A percentile compares a stretch with the other conserved stretches of the same genome.
Conservation (phyloP, 2,797 vertebrate species). For the Poliocrania exsul region DNA sequence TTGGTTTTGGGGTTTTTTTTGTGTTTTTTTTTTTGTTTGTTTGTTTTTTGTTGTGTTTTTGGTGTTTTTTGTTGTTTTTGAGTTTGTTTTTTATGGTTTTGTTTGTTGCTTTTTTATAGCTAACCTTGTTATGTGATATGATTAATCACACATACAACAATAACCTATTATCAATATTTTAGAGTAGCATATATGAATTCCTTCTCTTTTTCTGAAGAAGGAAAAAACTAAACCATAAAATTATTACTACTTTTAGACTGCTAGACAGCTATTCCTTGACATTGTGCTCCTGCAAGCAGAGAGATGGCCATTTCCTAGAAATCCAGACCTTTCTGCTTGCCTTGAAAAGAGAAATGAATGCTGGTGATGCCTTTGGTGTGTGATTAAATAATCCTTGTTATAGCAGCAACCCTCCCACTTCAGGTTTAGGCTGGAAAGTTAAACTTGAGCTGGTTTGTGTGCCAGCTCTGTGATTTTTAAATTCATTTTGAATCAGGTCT, state of each 20-base stretch:
- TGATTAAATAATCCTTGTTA: neutral
- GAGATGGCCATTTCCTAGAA: neutral
- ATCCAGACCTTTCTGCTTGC: neutral
- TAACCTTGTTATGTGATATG: neutral
- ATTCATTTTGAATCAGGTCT: neutral
- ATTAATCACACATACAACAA: neutral
- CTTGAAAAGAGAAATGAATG: neutral
- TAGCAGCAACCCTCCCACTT: neutral
- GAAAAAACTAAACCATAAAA: neutral
- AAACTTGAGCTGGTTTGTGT: neutral
- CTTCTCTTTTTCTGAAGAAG: neutral
- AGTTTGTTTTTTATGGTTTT: too few relatives aligned
- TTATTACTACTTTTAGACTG: neutral
- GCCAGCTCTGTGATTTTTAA: neutral
- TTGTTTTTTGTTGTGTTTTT: neutral
- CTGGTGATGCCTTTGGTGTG: accelerated
- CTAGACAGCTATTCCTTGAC: neutral
- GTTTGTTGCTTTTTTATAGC: neutral
- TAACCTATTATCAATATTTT: neutral
- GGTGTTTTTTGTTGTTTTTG: too few relatives aligned
- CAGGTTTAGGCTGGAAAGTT: neutral
- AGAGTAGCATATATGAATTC: neutral
- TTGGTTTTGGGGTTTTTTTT: too few relatives aligned
- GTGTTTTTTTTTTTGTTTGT: too few relatives aligned
- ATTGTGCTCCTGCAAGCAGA: neutral